A percentile compares a stretch with the other conserved stretches of the same genome.
These are phyloP conservation scores for Phrynosoma blainvillii DNA, from an alignment of 2,113 vertebrate species.

Conservation along the genomic window DNA sequence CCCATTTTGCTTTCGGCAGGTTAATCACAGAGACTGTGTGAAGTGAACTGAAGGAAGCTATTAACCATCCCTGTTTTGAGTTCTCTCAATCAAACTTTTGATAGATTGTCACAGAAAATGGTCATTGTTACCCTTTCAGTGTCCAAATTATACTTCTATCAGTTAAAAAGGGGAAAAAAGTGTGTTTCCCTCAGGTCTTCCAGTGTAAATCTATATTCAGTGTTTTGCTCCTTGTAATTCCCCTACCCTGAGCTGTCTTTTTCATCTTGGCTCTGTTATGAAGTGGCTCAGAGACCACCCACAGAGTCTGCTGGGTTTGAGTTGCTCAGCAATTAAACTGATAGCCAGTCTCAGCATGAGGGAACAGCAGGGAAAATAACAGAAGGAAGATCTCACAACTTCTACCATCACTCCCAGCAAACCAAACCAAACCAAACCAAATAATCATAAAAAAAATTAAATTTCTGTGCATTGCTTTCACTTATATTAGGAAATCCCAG, in stretches of 20 bases:
- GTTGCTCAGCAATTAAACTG: constrained; percentile 46
- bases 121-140: neutral
- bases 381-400: constrained; percentile 32
- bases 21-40: neutral
- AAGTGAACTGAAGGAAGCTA: neutral
- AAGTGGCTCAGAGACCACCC: constrained; percentile 46
- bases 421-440: neutral
- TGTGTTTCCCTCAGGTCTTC: constrained; percentile 28
- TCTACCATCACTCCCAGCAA: neutral
- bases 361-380: constrained; percentile 43
- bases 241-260: constrained; percentile 34
- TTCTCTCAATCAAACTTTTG: neutral
- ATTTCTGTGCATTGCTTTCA: neutral
- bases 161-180: constrained; percentile 20
- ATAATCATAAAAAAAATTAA: too few relatives aligned
- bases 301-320: constrained; percentile 27
- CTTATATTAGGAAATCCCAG: neutral
- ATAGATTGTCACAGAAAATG: constrained; percentile 5
- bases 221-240: constrained; percentile 38
- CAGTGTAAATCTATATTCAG: constrained; percentile 44
- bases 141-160: neutral
- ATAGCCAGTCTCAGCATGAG: constrained; percentile 39
- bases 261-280: constrained; percentile 29
- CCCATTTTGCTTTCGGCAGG: neutral
- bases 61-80: constrained; percentile 12